Evolutionary conservation across 1,140 invertebrate species (phyloP), one percentile per base, ranked within the genome.

Genomic region (Platyscapa corneri): DNA sequence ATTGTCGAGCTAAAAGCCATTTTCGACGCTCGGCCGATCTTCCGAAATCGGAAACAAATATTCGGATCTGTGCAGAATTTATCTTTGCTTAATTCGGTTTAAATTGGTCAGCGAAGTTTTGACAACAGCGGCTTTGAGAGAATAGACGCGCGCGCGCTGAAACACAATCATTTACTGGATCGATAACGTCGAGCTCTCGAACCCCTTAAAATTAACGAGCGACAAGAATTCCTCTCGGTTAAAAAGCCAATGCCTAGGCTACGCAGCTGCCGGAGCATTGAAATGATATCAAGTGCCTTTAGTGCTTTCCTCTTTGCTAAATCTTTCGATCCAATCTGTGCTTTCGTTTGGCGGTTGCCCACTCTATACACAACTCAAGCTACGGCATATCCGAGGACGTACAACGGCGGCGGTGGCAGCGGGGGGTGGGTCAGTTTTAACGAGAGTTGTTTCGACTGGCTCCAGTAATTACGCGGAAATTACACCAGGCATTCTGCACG

Each of bases 381-480:
- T 32, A 46, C 42, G 64, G 20, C 65, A 67, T 65, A 72, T 74
- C 81, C 80, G 75, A 42, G n/a, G 34, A n/a, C n/a, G n/a, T n/a
- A n/a, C n/a, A n/a, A n/a, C n/a, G n/a, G n/a, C n/a, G n/a, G n/a
- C n/a, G n/a, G n/a, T n/a, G 65, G 79, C n/a, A 12, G 20, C 32
- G 23, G n/a, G 82, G 53, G 18, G 74, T 70, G 72, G 83, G 85
- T 88, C 89, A 90, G 88, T 90, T 92, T 91, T 91, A 91, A 91
- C 90, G 91, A 91, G 90, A 91, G 89, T 91, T 91, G 90, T 92
- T 92, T 90, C 87, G 87, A 87, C 83, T 92, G 91, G 90, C 89
- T 91, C 90, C 87, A 88, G 92, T 91, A 91, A 93, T 92, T 92
- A 91, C 90, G 89, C 89, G 88, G 88, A 92, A 92, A 92, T 92